Evolutionary conservation across 2,113 vertebrate species (phyloP).

Genomic region (Lepisosteus oculatus): DNA sequence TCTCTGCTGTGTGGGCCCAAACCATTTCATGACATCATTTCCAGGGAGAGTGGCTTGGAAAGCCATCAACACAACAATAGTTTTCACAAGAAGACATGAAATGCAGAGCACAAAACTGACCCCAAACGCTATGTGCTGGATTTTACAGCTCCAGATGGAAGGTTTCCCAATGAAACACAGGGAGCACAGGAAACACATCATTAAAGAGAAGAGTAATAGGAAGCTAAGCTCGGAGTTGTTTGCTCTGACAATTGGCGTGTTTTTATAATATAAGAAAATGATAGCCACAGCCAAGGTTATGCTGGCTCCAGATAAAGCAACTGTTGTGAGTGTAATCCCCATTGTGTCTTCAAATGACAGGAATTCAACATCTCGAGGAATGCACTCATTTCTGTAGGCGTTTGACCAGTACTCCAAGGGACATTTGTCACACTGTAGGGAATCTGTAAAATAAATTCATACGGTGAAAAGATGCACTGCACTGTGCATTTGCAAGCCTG

Average conservation of each 20-base stretch:
- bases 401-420: constrained; percentile 49
- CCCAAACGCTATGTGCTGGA: constrained; percentile 44
- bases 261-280: constrained; percentile 47
- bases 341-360: constrained; percentile 43
- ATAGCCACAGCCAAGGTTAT: constrained; percentile 56
- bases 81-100: constrained; percentile 54
- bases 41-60: constrained; percentile 50
- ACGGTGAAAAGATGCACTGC: background rate
- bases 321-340: constrained; percentile 41
- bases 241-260: constrained; percentile 50
- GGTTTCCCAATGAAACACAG: constrained; percentile 49
- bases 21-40: constrained; percentile 42
- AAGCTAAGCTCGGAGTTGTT: constrained; percentile 58
- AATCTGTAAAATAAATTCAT: constrained; percentile 39
- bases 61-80: constrained; percentile 49
- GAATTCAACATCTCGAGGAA: constrained; percentile 41
- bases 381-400: constrained; percentile 36
- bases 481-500: background rate
- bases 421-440: constrained; percentile 49
- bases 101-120: constrained; percentile 52
- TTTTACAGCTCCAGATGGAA: constrained; percentile 38
- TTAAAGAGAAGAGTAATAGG: constrained; percentile 46
- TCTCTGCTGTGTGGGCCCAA: constrained; percentile 45
- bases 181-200: constrained; percentile 50
- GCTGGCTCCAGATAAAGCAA: constrained; percentile 45